A percentile compares a stretch with the other conserved stretches of the same genome.
Evolutionary conservation across 2,797 vertebrate species (phyloP).

Genomic region (Syngnathus acus): DNA sequence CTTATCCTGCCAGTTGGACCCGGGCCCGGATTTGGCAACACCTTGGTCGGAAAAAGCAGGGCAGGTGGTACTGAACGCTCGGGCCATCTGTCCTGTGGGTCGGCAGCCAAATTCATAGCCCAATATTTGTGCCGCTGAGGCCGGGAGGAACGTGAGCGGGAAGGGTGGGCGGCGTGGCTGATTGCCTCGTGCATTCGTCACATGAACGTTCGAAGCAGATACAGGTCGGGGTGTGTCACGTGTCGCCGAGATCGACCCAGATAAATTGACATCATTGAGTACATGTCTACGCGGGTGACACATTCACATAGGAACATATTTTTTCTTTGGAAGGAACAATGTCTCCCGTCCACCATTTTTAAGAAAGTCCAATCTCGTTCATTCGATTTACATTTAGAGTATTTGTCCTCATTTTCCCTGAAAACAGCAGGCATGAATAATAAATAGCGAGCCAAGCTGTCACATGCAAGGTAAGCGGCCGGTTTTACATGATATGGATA

Average conservation of each 20-base stretch:
- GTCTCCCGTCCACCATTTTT: constrained; percentile 9
- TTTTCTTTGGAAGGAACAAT: not conserved
- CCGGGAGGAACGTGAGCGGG: constrained; percentile 56
- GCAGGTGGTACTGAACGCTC: constrained; percentile 59
- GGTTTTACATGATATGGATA: constrained; percentile 20
- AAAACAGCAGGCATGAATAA: constrained; percentile 49
- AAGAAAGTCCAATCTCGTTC: constrained; percentile 3
- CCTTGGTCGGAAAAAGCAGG: constrained; percentile 45
- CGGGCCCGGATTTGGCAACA: constrained; percentile 37
- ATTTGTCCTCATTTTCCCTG: constrained; percentile 26
- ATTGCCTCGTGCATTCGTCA: constrained; percentile 12
- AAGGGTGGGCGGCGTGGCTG: constrained; percentile 49
- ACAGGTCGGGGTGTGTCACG: constrained; percentile 19
- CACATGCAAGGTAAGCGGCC: constrained; percentile 9
- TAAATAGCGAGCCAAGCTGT: constrained; percentile 29
- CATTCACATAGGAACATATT: not conserved
- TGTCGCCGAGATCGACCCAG: constrained; percentile 45
- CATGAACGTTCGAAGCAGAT: not conserved
- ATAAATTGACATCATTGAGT: constrained; percentile 28
- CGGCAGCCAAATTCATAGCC: constrained; percentile 49
- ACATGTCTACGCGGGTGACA: not conserved
- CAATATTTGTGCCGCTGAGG: constrained; percentile 28
- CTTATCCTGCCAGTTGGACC: constrained; percentile 34
- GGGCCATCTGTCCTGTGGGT: constrained; percentile 58
- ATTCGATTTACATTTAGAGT: constrained; percentile 21